phyloP scores from a whole-genome alignment of 1,140 invertebrate species.

The Samia ricini region DNA sequence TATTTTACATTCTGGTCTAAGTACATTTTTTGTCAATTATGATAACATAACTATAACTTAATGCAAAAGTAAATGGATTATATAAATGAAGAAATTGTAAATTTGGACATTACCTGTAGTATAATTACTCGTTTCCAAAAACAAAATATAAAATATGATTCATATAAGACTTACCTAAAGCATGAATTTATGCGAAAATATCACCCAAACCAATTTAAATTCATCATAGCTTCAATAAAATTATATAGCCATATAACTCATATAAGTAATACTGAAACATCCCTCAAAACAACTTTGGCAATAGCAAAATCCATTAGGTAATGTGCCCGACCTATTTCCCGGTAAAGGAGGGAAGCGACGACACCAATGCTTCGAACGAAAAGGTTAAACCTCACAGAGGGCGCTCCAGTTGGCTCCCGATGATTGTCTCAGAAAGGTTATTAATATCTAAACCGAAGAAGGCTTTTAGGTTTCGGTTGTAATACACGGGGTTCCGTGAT shows the following conservation, averaged over 20 bases:
- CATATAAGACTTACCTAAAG: background rate
- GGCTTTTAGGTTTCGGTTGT: slow-evolving; percentile 14
- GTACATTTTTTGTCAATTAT: too few species aligned
- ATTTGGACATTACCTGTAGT: too few species aligned
- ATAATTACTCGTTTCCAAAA: too few species aligned
- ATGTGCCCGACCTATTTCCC: slow-evolving; percentile 36
- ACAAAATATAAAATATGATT: background rate
- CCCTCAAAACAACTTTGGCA: slow-evolving; percentile 27
- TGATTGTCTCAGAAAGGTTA: slow-evolving; percentile 20
- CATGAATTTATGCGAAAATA: background rate
- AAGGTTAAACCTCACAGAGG: slow-evolving; percentile 43
- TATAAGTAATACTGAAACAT: slow-evolving; percentile 10
- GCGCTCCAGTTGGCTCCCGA: slow-evolving; percentile 20
- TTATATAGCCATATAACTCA: slow-evolving; percentile 2
- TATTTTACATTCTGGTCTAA: too few species aligned
- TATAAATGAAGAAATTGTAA: too few species aligned
- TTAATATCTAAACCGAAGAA: slow-evolving; percentile 21
- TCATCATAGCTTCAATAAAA: slow-evolving; percentile 17
- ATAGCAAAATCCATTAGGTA: slow-evolving; percentile 38
- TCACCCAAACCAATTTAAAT: slow-evolving; percentile 13
- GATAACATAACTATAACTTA: too few species aligned
- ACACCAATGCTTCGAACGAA: slow-evolving; percentile 28
- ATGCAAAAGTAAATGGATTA: too few species aligned
- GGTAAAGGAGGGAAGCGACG: slow-evolving; percentile 17
- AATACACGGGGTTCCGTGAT: slow-evolving; percentile 15